Base-by-base conservation (phyloP, 2,797 vertebrate species). In the Coracias cyanogaster region DNA sequence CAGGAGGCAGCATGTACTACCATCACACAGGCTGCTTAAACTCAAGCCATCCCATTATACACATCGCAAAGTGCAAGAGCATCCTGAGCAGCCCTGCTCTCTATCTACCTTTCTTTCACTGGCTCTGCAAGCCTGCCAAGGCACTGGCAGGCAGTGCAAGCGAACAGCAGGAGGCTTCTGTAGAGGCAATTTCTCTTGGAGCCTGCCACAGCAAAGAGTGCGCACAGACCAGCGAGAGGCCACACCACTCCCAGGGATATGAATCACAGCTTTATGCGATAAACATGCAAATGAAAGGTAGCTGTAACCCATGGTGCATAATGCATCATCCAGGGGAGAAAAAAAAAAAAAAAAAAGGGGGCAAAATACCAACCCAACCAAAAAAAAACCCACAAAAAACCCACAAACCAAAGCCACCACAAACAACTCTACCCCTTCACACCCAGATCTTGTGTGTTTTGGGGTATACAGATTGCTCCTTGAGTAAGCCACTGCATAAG, bases 141-240 rank as follows among this genome's bases (percentile, higher is more conserved):
- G 43, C 58, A 22, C 5, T 12, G 41, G 5, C 3, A 1, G 48
- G 6, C 48, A 37, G 52, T 7, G 52, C n/a, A 57, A 48, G 55
- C 0, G 0, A 69, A 29, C 22, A 45, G 62, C 41, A 26, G 5
- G 19, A 71, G 57, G 14, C n/a, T 3, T 6, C 13, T 0, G 1
- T 11, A 12, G 60, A 58, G 21, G 8, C 37, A 25, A 29, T n/a
- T 67, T 35, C 43, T 24, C 66, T 5, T 12, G 22, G 58, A 74
- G 43, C 28, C 49, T 54, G 37, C 5, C 14, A 15, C 52, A 54
- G 69, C 24, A 25, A 43, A 21, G 26, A 57, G n/a, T 7, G 2
- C 1, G 4, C 29, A 11, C 12, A 14, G 72, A 26, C 33, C 18
- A 12, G 5, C 2, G 7, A 70, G 43, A 41, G 20, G 26, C 7